Evolutionary conservation across 2,888 invertebrate genomes (phyloP).

Genomic region (Pandemis heparana): DNA sequence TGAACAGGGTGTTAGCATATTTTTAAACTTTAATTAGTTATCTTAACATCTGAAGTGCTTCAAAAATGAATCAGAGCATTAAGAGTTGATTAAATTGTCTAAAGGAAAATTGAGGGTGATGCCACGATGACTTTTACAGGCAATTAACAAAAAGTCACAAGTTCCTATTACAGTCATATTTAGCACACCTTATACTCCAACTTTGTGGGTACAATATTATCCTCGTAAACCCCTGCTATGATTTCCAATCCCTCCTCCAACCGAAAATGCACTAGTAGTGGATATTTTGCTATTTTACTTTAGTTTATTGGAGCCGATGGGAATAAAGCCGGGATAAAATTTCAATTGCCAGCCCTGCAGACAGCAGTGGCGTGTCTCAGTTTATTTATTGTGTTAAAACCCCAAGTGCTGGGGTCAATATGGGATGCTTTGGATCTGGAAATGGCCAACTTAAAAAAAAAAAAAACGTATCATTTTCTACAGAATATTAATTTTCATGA

Average conservation of each 20-base stretch:
- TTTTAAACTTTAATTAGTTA: not conserved
- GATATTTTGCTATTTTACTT: constrained; percentile 76
- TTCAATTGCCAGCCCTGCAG: constrained; percentile 81
- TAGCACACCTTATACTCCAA: constrained; percentile 17
- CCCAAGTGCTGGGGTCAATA: constrained; percentile 62
- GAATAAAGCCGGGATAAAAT: constrained; percentile 82
- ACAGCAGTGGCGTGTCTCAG: constrained; percentile 76
- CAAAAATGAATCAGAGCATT: no score
- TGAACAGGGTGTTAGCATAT: not conserved
- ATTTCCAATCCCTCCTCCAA: constrained; percentile 63
- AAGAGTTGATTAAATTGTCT: no score
- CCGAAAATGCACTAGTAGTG: constrained; percentile 49
- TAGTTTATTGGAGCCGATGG: constrained; percentile 76
- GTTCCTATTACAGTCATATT: not conserved
- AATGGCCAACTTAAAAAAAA: constrained; percentile 43
- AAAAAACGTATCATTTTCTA: not conserved
- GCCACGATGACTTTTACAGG: no score
- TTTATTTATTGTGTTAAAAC: constrained; percentile 81
- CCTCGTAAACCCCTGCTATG: constrained; percentile 64
- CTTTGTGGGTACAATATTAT: constrained; percentile 47
- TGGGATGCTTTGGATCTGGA: constrained; percentile 54
- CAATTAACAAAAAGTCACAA: no score
- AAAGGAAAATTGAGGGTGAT: no score
- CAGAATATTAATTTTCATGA: no score
- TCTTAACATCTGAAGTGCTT: not conserved